Evolutionary conservation across 2,113 vertebrate species (phyloP), one percentile per base, ranked within the genome.

Genomic region (Sitta europaea): DNA sequence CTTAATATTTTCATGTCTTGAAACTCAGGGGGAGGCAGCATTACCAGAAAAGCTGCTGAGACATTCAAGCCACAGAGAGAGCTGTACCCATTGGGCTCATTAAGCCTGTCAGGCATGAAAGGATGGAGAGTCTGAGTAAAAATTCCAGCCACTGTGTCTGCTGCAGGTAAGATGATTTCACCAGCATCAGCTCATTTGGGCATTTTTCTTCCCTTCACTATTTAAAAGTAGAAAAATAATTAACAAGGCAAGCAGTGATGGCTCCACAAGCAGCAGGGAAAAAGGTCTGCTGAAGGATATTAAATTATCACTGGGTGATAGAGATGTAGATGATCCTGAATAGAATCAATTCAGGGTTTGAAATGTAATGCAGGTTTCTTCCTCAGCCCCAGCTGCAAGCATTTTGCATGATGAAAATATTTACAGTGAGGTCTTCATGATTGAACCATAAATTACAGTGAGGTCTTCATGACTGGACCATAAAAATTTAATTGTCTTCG

Each of bases 21-120:
- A 62, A 90, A 86, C 38, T 55, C 0, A 0, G 73, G 54, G n/a
- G n/a, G 78, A 92, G 43, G 55, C 11, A 82, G 35, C 27, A 66
- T 79, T 92, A 61, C 35, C 75, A 77, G 88, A 80, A 70, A 91
- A 73, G 35, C 16, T 77, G 33, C 58, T 27, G 55, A 86, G 67
- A 59, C n/a, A 61, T 59, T 72, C 61, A 36, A 80, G 25, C 16
- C 71, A 28, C 35, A 83, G 38, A 78, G 57, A 24, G 27, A 58
- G 14, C 9, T 70, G 20, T 36, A 51, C 58, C 33, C 33, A 35
- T 12, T 22, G 21, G 47, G 71, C 28, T 88, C 71, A 62, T 43
- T 76, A 59, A 76, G 11, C 22, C 33, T 66, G 27, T 66, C 74
- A 76, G 47, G 62, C 29, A 31, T 51, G 58, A 91, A 83, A 76